phyloP scores from a whole-genome alignment of 2,113 vertebrate genomes.

The Cyanoramphus novaezelandiae region DNA sequence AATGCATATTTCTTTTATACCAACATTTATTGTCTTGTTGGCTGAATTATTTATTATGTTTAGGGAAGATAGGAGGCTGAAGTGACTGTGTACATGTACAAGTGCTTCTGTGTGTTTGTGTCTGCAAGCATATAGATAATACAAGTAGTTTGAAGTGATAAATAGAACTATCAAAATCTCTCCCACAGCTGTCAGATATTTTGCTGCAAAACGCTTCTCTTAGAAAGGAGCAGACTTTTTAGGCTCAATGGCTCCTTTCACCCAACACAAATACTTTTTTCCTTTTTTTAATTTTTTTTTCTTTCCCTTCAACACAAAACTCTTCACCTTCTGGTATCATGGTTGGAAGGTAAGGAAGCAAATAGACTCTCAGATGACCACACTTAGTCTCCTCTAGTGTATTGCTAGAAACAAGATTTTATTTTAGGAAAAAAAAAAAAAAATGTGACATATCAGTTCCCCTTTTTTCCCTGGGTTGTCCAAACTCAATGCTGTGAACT shows the following conservation, averaged over 20 bases:
- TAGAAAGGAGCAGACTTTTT: neutral
- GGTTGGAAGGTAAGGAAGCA: neutral
- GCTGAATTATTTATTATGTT: neutral
- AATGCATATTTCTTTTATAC: neutral
- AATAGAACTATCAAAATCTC: neutral
- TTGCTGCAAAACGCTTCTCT: neutral
- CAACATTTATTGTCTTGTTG: neutral
- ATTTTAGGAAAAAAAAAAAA: neutral
- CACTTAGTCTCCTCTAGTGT: neutral
- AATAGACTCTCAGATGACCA: neutral
- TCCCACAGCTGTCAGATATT: neutral
- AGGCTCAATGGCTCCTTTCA: neutral
- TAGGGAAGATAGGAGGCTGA: neutral
- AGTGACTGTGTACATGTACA: rapidly evolving
- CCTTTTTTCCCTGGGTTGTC: rapidly evolving
- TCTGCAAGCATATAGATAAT: neutral
- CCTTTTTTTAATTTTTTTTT: neutral
- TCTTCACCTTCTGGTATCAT: neutral
- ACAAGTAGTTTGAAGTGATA: neutral
- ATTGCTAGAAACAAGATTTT: neutral
- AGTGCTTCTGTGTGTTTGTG: neutral
- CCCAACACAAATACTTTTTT: neutral
- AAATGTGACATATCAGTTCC: rapidly evolving
- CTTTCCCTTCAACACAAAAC: neutral
- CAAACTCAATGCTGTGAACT: neutral